A percentile compares a stretch with the other conserved stretches of the same genome.
These are phyloP conservation scores for Ivindomyrus marchei DNA, from an alignment of 2,113 vertebrate species.

Conservation along the genomic window DNA sequence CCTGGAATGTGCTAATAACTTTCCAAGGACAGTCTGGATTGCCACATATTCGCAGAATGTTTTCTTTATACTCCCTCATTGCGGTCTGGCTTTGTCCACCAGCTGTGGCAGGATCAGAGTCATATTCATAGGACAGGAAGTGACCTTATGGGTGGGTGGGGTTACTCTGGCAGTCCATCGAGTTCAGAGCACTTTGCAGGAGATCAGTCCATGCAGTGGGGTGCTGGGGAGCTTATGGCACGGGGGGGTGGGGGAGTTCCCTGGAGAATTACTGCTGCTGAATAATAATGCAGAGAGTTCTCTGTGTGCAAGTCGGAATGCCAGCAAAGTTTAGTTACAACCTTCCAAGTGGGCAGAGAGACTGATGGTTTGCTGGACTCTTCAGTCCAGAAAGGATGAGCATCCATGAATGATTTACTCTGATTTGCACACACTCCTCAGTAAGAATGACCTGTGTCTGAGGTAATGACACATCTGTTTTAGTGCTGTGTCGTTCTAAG, in stretches of 20 bases:
- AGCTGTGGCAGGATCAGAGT: not conserved
- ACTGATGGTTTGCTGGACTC: not conserved
- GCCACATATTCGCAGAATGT: not conserved
- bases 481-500: not conserved
- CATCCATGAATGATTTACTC: not conserved
- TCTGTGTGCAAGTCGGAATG: not conserved
- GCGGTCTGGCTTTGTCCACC: not conserved
- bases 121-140: not conserved
- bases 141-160: not conserved
- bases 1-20: conserved; percentile 1
- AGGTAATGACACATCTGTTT: not conserved
- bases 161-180: not conserved
- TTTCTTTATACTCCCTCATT: not conserved
- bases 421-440: not conserved
- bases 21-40: conserved; percentile 7
- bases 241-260: not conserved
- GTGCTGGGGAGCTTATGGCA: not conserved
- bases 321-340: not conserved
- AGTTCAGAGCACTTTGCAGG: not conserved
- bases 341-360: not conserved
- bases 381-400: not conserved
- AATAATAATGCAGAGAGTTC: not conserved
- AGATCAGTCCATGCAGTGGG: not conserved
- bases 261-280: not conserved
- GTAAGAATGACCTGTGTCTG: not conserved